These are phyloP conservation scores for Orthosia gracilis DNA, from an alignment of 2,888 invertebrate species.

Conservation along the genomic window DNA sequence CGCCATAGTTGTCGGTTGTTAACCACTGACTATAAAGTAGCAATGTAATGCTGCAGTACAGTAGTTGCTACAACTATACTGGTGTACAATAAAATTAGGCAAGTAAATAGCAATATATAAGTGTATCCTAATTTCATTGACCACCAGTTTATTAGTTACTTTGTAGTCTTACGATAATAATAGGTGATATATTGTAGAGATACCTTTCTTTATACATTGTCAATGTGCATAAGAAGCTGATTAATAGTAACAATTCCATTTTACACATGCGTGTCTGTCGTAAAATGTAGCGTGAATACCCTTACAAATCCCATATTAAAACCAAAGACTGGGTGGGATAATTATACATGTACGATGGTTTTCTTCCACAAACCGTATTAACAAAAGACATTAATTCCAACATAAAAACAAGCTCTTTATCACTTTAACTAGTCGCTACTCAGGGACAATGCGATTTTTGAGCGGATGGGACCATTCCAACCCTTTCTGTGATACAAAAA, in stretches of 20 bases:
- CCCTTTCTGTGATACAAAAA: conserved; percentile 58
- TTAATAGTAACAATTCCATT: not conserved
- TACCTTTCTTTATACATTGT: not conserved
- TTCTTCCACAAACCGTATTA: not conserved
- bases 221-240: not conserved
- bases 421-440: conserved; percentile 40
- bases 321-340: not conserved
- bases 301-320: not conserved
- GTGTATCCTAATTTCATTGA: too few species aligned
- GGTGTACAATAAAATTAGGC: too few species aligned
- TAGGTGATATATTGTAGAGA: not conserved
- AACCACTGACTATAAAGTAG: conserved; percentile 34
- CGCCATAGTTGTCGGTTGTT: not conserved
- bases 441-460: conserved; percentile 48
- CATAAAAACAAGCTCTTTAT: conserved; percentile 35
- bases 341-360: not conserved
- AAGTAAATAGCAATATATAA: too few species aligned
- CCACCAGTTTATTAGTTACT: conserved; percentile 10
- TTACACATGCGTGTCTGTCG: not conserved
- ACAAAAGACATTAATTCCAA: conserved; percentile 1
- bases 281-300: not conserved
- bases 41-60: conserved; percentile 15
- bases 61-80: conserved; percentile 31
- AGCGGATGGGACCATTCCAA: conserved; percentile 49
- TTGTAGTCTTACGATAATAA: conserved; percentile 10